phyloP scores from a whole-genome alignment of 1,140 invertebrate species.

The Drosophila ogumai region DNA sequence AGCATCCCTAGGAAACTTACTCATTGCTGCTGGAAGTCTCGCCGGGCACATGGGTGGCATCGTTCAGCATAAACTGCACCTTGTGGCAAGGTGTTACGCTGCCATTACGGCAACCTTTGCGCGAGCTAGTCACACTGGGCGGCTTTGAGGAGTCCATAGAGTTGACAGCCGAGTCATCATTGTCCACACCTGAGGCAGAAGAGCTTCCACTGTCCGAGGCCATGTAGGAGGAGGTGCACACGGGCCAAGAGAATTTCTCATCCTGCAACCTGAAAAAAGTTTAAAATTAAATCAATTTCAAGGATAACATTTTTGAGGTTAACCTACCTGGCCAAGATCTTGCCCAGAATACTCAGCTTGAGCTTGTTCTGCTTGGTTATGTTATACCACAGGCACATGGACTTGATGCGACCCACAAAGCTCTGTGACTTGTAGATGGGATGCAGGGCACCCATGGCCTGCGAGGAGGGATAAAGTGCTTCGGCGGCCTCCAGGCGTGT shows the following conservation, averaged over 20 bases:
- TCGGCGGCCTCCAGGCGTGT: constrained; percentile 91
- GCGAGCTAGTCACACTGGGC: constrained; percentile 52
- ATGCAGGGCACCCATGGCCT: constrained; percentile 90
- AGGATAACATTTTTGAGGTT: no score
- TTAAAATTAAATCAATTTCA: background rate
- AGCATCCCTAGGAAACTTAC: constrained; percentile 29
- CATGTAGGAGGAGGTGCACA: constrained; percentile 67
- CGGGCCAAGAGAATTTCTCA: constrained; percentile 84
- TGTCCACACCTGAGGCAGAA: constrained; percentile 74
- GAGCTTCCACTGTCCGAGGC: constrained; percentile 77
- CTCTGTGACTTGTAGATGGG: constrained; percentile 89
- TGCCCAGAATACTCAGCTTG: constrained; percentile 91
- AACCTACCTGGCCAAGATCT: constrained; percentile 88
- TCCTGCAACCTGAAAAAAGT: constrained; percentile 67
- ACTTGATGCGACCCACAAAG: constrained; percentile 90
- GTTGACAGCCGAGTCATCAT: constrained; percentile 79
- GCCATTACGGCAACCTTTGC: constrained; percentile 46
- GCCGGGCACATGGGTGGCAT: constrained; percentile 69
- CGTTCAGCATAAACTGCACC: constrained; percentile 80
- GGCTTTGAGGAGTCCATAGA: constrained; percentile 78
- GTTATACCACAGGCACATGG: constrained; percentile 96
- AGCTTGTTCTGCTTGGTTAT: constrained; percentile 93
- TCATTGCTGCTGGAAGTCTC: constrained; percentile 82
- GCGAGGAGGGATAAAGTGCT: constrained; percentile 93
- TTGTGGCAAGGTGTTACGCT: constrained; percentile 58